Base-by-base conservation (phyloP, 2,113 vertebrate genomes). In the Brachypodius melanocephalos region DNA sequence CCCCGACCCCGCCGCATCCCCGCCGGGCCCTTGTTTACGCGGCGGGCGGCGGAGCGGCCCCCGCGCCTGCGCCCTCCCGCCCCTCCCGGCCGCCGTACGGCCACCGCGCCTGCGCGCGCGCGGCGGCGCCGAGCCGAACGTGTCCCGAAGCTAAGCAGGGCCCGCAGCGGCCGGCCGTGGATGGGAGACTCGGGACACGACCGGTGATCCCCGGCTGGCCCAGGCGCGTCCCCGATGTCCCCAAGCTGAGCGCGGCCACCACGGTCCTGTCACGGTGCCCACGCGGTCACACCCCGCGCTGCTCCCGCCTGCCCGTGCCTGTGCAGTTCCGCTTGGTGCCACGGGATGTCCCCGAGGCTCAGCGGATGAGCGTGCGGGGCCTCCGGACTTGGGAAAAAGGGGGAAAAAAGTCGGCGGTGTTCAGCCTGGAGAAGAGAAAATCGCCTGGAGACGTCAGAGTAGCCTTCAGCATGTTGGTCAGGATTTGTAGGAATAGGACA, bases 1-100 rank as follows among this genome's bases (percentile, higher is more conserved):
- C 69, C 57, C 72, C 89, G 14, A n/a, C 66, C 51, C 89, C 79
- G n/a, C 77, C 88, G 26, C 45, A 97, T 98, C 91, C 87, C 95
- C 91, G 46, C 94, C 93, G 77, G 92, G 85, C 95, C 97, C 98
- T 98, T 98, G 98, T 98, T 98, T 98, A 98, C 97, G 95, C 97
- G 94, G 94, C 76, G 65, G 96, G 96, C 95, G 97, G 68, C 82
- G 92, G 80, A 59, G 80, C 62, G 69, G 11, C 34, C 52, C 49
- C 40, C 28, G 79, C 97, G 96, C 94, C 65, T 97, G 98, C 97
- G 97, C 95, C 36, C 38, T 45, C 5, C 55, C 93, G 49, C 95
- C 94, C 78, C 26, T 17, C 46, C 48, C 82, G 89, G 82, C 75
- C 88, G 31, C 92, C 85, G 91, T 84, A 77, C 46, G 4, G 16